phyloP scores from a whole-genome alignment of 2,113 vertebrate genomes.

The Megalops atlanticus region DNA sequence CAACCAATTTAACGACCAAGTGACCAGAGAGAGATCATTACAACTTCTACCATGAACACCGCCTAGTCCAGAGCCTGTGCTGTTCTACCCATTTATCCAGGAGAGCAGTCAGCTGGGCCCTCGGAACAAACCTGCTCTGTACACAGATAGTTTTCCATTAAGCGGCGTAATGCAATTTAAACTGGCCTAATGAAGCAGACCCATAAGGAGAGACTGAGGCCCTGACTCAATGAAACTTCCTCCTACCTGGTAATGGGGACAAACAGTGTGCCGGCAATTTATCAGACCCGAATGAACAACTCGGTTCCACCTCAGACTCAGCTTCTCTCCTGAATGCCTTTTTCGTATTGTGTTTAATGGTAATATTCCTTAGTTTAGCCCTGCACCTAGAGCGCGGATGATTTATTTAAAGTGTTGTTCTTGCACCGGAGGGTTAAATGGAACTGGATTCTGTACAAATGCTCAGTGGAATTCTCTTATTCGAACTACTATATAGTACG shows the following conservation, averaged over 20 bases:
- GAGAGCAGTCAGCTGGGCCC: not conserved
- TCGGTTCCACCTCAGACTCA: not conserved
- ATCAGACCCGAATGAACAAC: not conserved
- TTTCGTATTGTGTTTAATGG: not conserved
- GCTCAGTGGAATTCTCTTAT: not conserved
- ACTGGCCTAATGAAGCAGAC: slow-evolving; percentile 1
- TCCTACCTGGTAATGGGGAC: not conserved
- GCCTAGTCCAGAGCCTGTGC: not conserved
- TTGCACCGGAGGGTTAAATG: not conserved
- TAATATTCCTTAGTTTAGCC: not conserved
- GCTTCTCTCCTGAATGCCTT: no score
- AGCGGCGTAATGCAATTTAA: not conserved
- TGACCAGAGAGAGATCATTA: not conserved
- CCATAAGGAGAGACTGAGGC: not conserved
- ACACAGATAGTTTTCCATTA: not conserved
- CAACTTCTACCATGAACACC: not conserved
- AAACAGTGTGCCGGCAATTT: not conserved
- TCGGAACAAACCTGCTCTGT: not conserved
- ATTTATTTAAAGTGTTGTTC: not conserved
- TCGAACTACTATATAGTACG: not conserved
- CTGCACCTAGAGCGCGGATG: not conserved
- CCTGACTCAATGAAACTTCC: not conserved
- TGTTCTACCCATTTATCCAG: not conserved
- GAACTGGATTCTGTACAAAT: not conserved
- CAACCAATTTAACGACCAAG: not conserved